phyloP scores from a whole-genome alignment of 2,888 invertebrate species.

The Lepidocyrtoides sp. region DNA sequence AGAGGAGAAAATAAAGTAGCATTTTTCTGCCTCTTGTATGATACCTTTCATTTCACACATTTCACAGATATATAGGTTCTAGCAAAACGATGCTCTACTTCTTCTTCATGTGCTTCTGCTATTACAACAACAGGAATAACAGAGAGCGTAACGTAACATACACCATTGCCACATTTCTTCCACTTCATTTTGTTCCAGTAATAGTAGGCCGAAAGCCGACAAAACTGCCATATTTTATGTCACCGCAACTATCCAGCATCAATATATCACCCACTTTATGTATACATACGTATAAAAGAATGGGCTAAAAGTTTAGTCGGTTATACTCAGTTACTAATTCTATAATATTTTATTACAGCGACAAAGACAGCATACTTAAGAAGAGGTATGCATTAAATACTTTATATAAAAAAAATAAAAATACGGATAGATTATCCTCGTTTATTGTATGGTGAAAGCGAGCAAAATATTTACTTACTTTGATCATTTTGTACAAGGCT shows the following conservation, averaged over 20 bases:
- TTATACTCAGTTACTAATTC: no score
- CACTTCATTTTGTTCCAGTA: slow-evolving; percentile 51
- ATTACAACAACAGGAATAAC: no score
- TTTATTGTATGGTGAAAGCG: neutral
- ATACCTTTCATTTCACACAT: neutral
- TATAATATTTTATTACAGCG: no score
- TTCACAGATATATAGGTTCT: neutral
- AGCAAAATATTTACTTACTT: slow-evolving; percentile 68
- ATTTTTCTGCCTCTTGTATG: neutral
- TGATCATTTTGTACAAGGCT: slow-evolving; percentile 83
- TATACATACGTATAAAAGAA: neutral
- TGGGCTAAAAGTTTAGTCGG: no score
- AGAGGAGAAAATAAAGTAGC: slow-evolving; percentile 32
- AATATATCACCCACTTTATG: slow-evolving; percentile 18
- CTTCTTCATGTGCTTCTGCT: neutral
- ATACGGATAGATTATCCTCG: no score
- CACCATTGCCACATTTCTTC: slow-evolving; percentile 28
- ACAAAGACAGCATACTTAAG: no score
- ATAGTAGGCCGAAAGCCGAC: slow-evolving; percentile 17
- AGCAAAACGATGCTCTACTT: neutral
- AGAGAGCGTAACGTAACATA: neutral
- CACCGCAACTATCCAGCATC: slow-evolving; percentile 24
- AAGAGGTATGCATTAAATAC: no score
- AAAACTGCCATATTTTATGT: slow-evolving; percentile 15
- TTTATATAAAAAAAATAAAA: no score